Evolutionary conservation across 1,140 invertebrate genomes (phyloP), one percentile per base, ranked within the genome.

Genomic region (Drosophila ercepeae): DNA sequence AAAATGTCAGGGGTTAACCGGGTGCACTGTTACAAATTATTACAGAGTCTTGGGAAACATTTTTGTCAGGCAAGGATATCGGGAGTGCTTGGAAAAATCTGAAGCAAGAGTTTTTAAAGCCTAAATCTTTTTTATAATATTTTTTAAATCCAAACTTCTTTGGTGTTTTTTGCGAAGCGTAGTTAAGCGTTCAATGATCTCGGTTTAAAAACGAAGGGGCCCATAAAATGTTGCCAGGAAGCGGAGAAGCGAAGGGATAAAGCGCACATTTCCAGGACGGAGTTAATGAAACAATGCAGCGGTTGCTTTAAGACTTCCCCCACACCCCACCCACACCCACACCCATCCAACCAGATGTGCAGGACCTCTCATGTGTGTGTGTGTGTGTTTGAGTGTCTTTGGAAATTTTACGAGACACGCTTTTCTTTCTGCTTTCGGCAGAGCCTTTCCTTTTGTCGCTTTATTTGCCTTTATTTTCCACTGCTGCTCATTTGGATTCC

Each of bases 231-330:
- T 68, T 68, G 34, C 14, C 63, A 78, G 71, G 58, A 63, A 51
- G 44, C 63, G 58, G 16, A 41, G 19, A 52, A 45, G 19, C 18
- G 19, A 39, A 13, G 48, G 59, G 51, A 18, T 51, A 14, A 14
- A 32, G 60, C 34, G 19, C 27, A 51, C 46, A 44, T n/a, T 34
- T 75, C 78, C 58, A 65, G 59, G 75, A 45, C 61, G 23, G 29
- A 84, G 65, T 72, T 83, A 86, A 86, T 84, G 79, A 86, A 84
- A 86, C 79, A 86, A 74, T 84, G 75, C 79, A 84, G 72, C 65
- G 70, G 39, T 65, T 58, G 69, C 60, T 64, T 75, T 53, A 74
- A 74, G 69, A 74, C 50, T 19, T 50, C 51, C 8, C 25, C 7
- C 11, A 44, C 9, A 25, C 25, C 18, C 9, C 39, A 23, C 8